Evolutionary conservation across 2,113 vertebrate genomes (phyloP).

Genomic region (Raja brachyura): DNA sequence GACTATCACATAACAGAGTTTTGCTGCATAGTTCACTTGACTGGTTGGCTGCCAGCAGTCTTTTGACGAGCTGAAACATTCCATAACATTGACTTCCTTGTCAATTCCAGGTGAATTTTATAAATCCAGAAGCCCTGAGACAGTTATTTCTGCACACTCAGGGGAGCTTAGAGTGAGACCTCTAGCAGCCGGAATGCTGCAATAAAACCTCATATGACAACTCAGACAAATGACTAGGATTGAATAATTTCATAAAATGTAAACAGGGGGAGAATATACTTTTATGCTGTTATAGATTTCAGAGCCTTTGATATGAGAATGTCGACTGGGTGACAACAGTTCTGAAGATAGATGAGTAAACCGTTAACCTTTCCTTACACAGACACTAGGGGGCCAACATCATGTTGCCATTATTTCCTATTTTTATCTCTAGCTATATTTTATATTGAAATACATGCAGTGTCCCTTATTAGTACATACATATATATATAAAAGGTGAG

Average conservation of each 20-base stretch:
- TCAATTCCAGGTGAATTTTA: conserved; percentile 15
- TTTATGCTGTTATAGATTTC: conserved; percentile 26
- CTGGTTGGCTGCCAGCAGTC: not conserved
- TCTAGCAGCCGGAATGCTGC: not conserved
- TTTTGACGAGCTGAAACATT: not conserved
- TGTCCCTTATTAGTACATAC: not conserved
- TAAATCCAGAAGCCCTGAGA: not conserved
- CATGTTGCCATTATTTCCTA: not conserved
- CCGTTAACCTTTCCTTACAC: not conserved
- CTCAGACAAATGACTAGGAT: not conserved
- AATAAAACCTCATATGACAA: conserved; percentile 17
- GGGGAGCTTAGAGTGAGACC: not conserved
- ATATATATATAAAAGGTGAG: not conserved
- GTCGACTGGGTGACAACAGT: not conserved
- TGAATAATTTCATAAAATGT: conserved; percentile 26
- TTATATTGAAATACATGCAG: not conserved
- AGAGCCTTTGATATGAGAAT: not conserved
- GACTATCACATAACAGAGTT: not conserved
- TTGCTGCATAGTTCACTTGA: not conserved
- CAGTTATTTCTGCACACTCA: not conserved
- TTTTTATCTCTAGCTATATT: not conserved
- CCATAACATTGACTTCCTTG: not conserved
- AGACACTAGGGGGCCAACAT: not conserved
- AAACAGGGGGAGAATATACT: conserved; percentile 9
- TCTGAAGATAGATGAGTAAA: not conserved